These are phyloP conservation scores for Liasis olivaceus DNA, from an alignment of 2,797 vertebrate species.

Conservation along the genomic window DNA sequence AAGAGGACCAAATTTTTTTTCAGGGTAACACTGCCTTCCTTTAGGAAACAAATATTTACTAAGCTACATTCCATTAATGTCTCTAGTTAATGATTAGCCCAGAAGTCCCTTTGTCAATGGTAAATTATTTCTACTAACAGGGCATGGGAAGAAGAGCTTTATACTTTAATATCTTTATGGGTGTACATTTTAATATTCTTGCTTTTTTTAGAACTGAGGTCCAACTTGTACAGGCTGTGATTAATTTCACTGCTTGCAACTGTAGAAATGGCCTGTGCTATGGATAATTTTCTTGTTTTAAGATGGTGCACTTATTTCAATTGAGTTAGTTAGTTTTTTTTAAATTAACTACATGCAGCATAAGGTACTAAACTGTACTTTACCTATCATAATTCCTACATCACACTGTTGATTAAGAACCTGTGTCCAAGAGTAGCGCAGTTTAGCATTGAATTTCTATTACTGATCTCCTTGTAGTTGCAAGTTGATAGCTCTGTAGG, in stretches of 20 bases:
- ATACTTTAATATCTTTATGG: slow-evolving; percentile 76
- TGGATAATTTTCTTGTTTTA: slow-evolving; percentile 50
- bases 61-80: slow-evolving; percentile 81
- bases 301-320: slow-evolving; percentile 68
- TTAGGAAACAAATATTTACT: slow-evolving; percentile 77
- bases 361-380: slow-evolving; percentile 77
- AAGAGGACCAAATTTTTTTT: slow-evolving; percentile 83
- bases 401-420: slow-evolving; percentile 70
- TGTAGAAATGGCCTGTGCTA: slow-evolving; percentile 62
- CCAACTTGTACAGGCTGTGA: slow-evolving; percentile 68
- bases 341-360: slow-evolving; percentile 62
- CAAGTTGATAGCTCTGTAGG: slow-evolving; percentile 72
- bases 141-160: slow-evolving; percentile 69
- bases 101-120: slow-evolving; percentile 75
- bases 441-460: slow-evolving; percentile 71
- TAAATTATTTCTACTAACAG: slow-evolving; percentile 77
- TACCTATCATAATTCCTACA: slow-evolving; percentile 70
- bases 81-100: slow-evolving; percentile 76
- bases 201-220: slow-evolving; percentile 71
- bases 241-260: slow-evolving; percentile 72
- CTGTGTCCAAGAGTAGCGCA: slow-evolving; percentile 76
- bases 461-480: slow-evolving; percentile 76
- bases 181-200: slow-evolving; percentile 76
- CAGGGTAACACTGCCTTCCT: slow-evolving; percentile 81
- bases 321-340: slow-evolving; percentile 67